Conservation (phyloP, 1,140 invertebrate genomes). For the Helicoverpa zea region DNA sequence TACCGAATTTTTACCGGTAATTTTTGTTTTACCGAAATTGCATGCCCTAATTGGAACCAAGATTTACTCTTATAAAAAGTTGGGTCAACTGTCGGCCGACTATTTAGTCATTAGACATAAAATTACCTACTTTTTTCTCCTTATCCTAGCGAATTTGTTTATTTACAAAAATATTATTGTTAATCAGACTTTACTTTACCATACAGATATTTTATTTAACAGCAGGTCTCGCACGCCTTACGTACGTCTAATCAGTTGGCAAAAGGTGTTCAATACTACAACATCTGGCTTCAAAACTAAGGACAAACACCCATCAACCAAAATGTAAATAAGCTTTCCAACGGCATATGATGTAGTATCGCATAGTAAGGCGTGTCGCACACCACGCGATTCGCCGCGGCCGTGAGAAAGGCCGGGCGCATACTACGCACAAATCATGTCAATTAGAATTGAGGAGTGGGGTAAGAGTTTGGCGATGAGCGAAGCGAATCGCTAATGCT, state of each 20-base stretch:
- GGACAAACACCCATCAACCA: not conserved
- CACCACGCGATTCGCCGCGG: conserved; percentile 5
- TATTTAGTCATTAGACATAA: no score
- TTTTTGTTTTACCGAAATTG: no score
- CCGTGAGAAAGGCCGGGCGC: conserved; percentile 59
- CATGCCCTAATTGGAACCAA: no score
- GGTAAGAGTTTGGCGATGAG: conserved; percentile 1
- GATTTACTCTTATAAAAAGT: no score
- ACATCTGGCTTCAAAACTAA: not conserved
- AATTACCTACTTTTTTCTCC: no score
- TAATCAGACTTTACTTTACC: no score
- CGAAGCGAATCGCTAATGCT: conserved; percentile 21
- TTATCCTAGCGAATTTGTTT: no score
- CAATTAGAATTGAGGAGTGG: conserved; percentile 47
- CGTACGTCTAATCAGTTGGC: not conserved
- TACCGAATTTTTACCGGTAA: no score
- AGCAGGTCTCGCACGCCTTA: no score
- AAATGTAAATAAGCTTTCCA: not conserved
- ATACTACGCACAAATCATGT: conserved; percentile 54
- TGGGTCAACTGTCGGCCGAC: no score
- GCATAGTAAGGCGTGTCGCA: conserved; percentile 5
- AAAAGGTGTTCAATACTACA: not conserved
- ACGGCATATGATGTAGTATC: not conserved
- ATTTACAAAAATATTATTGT: no score
- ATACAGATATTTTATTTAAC: no score